Conservation (phyloP, 2,888 invertebrate species). For the Lepidonotus clava region DNA sequence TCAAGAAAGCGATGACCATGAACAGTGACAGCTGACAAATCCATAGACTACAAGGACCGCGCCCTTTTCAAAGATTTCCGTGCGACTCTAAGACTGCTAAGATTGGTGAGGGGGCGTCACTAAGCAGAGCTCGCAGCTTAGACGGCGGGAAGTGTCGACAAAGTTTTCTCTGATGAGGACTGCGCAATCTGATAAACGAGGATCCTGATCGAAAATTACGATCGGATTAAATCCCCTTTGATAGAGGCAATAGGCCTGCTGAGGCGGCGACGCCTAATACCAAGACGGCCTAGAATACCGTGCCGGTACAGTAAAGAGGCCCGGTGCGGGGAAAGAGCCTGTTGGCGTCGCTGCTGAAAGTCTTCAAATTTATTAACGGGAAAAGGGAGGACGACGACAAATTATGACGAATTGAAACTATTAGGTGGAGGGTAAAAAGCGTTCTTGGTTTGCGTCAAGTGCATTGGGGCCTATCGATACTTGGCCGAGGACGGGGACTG, state of each 20-base stretch:
- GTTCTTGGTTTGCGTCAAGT: background rate
- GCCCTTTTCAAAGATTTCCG: too few relatives aligned
- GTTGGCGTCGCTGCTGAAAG: too few relatives aligned
- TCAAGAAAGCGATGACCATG: too few relatives aligned
- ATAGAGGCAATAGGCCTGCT: background rate
- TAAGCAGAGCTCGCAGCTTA: too few relatives aligned
- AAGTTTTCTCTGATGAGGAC: background rate
- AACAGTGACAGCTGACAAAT: too few relatives aligned
- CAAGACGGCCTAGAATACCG: background rate
- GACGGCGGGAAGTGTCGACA: background rate
- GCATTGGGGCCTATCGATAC: background rate
- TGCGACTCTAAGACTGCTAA: too few relatives aligned
- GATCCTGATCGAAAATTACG: conserved; percentile 19
- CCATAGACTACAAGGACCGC: too few relatives aligned
- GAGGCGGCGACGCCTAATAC: background rate
- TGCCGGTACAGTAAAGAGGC: background rate
- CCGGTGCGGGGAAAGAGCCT: background rate
- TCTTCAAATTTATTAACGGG: background rate
- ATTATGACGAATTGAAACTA: conserved; percentile 28
- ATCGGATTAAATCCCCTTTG: conserved; percentile 28
- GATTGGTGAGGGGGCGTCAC: too few relatives aligned
- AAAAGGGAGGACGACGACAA: background rate
- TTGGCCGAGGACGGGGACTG: background rate
- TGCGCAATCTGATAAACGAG: background rate
- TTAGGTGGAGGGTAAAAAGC: background rate